Conservation (phyloP, 2,797 vertebrate genomes). For the Spinus olivaceus region DNA sequence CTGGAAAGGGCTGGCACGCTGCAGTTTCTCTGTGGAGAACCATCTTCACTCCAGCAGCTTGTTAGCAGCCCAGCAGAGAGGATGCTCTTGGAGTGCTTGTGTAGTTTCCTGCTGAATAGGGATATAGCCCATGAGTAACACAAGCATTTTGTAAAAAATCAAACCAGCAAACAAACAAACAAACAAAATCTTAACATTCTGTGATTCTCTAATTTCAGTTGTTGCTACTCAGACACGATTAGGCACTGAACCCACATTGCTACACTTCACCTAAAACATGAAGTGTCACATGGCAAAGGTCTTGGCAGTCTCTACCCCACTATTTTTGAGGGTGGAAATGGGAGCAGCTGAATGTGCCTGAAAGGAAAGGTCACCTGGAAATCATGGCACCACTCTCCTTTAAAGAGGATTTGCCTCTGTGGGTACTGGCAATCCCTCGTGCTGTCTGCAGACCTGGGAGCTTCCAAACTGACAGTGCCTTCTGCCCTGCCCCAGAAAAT, state of each 20-base stretch:
- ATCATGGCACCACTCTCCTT: not conserved
- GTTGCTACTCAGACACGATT: not conserved
- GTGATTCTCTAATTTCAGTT: not conserved
- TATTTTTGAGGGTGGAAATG: not conserved
- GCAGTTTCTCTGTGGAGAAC: not conserved
- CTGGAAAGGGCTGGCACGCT: not conserved
- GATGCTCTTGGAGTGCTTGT: not conserved
- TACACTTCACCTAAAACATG: not conserved
- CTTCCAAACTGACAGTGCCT: not conserved
- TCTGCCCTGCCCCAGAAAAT: not conserved
- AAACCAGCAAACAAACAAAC: not conserved
- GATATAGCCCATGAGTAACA: not conserved
- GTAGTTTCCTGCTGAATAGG: not conserved
- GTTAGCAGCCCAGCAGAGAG: not conserved
- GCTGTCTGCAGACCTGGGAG: not conserved
- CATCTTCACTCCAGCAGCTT: not conserved
- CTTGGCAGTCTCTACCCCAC: not conserved
- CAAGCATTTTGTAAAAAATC: not conserved
- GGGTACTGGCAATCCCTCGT: fast-evolving
- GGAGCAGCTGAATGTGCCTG: not conserved
- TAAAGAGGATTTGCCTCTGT: fast-evolving
- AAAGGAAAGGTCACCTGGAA: not conserved
- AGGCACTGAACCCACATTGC: not conserved
- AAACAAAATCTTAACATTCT: not conserved
- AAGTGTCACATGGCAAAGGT: not conserved